Conservation (phyloP, 2,113 vertebrate genomes). For the Ardeotis arabs region DNA sequence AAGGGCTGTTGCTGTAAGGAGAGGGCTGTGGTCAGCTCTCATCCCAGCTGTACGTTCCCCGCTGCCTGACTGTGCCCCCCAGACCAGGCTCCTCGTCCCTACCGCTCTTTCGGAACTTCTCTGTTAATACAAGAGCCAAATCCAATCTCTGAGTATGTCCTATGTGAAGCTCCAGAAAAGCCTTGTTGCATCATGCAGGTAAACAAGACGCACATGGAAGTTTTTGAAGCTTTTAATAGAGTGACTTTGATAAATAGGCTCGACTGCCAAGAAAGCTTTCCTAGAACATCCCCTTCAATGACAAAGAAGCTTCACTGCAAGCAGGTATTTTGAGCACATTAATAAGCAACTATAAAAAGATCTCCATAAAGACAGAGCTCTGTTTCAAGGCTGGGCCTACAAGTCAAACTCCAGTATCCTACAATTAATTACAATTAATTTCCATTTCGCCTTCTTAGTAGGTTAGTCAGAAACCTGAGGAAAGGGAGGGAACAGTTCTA, state of each 20-base stretch:
- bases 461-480: background rate
- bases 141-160: background rate
- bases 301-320: background rate
- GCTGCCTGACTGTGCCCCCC: background rate
- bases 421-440: constrained; percentile 8
- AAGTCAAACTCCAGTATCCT: background rate
- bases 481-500: background rate
- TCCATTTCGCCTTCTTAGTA: background rate
- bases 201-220: background rate
- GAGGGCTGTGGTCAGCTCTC: background rate
- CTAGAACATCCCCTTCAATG: background rate
- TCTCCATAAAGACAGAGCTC: background rate
- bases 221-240: background rate
- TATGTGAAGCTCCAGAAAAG: background rate
- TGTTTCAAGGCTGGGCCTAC: background rate
- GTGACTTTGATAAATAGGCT: background rate
- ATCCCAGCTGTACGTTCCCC: rapidly evolving
- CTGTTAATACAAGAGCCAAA: background rate
- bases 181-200: background rate
- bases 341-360: constrained; percentile 37
- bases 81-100: background rate
- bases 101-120: background rate
- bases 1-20: background rate
- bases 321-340: constrained; percentile 7
- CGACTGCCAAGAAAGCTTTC: background rate